A percentile compares a stretch with the other conserved stretches of the same genome.
Evolutionary conservation across 1,140 invertebrate genomes (phyloP).

Genomic region (Protaetia brevitarsis): DNA sequence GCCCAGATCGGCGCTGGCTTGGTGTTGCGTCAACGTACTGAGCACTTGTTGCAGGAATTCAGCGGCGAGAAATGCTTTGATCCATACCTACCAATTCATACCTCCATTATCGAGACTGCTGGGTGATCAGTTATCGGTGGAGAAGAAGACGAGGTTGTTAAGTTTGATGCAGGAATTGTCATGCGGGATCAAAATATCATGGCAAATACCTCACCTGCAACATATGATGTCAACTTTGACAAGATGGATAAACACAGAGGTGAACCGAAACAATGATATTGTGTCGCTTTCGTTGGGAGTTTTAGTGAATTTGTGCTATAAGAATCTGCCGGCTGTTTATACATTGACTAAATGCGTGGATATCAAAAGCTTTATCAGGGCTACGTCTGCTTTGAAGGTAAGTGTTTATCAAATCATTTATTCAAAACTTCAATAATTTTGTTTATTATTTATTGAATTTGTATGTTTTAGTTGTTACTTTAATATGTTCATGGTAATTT

Average conservation of each 20-base stretch:
- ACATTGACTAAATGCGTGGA: conserved; percentile 62
- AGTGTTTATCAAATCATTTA: too few species aligned
- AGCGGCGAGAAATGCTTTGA: conserved; percentile 57
- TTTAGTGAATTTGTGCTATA: conserved; percentile 70
- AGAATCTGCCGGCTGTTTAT: conserved; percentile 64
- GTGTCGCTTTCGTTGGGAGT: conserved; percentile 59
- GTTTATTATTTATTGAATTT: too few species aligned
- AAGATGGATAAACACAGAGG: conserved; percentile 57
- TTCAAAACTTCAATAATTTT: too few species aligned
- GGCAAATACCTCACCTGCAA: conserved; percentile 65
- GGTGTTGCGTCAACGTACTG: conserved; percentile 62
- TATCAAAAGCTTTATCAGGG: conserved; percentile 58
- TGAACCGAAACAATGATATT: conserved; percentile 50
- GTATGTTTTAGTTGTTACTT: too few species aligned
- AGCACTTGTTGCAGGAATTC: conserved; percentile 59
- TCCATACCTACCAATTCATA: conserved; percentile 67
- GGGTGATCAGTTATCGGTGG: conserved; percentile 52
- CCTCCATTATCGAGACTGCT: conserved; percentile 60
- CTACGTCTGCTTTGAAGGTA: conserved; percentile 59
- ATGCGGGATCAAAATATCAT: conserved; percentile 66
- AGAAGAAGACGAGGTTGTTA: conserved; percentile 55
- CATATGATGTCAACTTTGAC: conserved; percentile 60
- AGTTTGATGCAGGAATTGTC: conserved; percentile 63
- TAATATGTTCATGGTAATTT: neutral
- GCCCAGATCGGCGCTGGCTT: conserved; percentile 46